phyloP scores from a whole-genome alignment of 2,797 vertebrate genomes.

The Sebastes alutus region DNA sequence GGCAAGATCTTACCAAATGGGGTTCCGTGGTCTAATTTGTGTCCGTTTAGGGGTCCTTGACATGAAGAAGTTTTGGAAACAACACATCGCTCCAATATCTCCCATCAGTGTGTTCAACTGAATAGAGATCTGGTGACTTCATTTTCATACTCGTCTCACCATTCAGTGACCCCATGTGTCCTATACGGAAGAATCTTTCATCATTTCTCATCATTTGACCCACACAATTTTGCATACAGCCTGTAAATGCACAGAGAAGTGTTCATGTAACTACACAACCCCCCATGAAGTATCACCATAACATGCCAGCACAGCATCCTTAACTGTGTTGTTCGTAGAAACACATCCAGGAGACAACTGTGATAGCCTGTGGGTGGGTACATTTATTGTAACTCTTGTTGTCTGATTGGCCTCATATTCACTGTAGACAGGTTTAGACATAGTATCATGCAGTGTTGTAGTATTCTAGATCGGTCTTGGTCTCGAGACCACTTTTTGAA shows the following conservation, averaged over 20 bases:
- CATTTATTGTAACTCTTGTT: neutral
- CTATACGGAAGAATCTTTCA: neutral
- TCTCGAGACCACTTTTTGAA: no score
- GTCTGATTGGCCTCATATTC: neutral
- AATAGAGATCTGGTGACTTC: neutral
- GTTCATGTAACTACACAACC: neutral
- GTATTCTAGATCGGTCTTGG: no score
- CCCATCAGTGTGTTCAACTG: neutral
- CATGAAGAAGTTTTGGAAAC: no score
- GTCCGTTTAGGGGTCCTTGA: no score
- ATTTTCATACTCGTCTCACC: neutral
- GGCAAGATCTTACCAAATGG: no score
- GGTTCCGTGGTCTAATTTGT: no score
- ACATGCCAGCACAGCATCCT: neutral
- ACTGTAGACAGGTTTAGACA: neutral
- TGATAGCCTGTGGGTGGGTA: neutral
- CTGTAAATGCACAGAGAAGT: neutral
- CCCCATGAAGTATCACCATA: neutral
- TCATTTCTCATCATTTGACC: neutral
- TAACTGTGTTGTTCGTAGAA: neutral
- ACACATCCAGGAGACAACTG: neutral
- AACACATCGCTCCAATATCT: neutral
- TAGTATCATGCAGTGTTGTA: no score
- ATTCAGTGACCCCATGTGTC: neutral
- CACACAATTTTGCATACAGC: neutral